phyloP scores from a whole-genome alignment of 2,797 vertebrate genomes.

The Myotis daubentonii region DNA sequence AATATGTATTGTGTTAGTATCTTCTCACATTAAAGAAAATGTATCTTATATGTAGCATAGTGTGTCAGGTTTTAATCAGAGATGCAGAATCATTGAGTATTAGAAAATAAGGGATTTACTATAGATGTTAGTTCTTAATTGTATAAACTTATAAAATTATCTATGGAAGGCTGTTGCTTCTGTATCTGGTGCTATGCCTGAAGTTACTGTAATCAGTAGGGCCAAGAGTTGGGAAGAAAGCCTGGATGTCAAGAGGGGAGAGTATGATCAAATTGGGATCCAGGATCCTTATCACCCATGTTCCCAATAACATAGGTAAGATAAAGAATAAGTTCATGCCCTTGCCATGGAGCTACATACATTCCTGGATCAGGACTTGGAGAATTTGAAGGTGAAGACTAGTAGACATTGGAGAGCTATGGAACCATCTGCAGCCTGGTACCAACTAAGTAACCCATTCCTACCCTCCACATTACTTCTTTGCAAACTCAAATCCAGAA shows the following conservation, averaged over 20 bases:
- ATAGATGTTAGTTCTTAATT: constrained; percentile 8
- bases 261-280: neutral
- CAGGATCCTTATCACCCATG: neutral
- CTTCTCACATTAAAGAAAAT: neutral
- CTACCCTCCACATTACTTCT: neutral
- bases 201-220: neutral
- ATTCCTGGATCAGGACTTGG: neutral
- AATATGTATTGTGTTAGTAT: neutral
- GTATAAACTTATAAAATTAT: neutral
- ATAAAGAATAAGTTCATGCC: neutral
- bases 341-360: neutral
- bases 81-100: neutral
- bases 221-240: neutral
- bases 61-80: neutral
- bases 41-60: neutral
- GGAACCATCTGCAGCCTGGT: neutral
- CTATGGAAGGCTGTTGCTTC: neutral
- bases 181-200: neutral
- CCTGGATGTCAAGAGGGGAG: neutral
- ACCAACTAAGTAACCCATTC: neutral
- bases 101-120: neutral
- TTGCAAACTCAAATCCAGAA: neutral
- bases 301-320: neutral
- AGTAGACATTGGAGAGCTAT: neutral
- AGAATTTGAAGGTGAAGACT: neutral